Evolutionary conservation across 1,140 invertebrate genomes (phyloP).

Genomic region (Thalassaphorura encarpata): DNA sequence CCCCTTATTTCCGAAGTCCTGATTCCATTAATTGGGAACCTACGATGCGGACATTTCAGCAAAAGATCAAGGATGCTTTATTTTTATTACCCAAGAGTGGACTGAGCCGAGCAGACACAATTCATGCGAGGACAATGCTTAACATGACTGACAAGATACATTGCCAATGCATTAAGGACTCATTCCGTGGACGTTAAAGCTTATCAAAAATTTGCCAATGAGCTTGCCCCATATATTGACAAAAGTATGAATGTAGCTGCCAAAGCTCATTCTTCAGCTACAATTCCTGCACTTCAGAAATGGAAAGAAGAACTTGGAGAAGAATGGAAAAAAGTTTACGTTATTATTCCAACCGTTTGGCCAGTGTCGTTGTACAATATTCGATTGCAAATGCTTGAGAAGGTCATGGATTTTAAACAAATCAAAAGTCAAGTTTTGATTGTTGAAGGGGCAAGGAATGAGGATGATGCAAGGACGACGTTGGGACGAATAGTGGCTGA

Average conservation of each 20-base stretch:
- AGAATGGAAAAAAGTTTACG: slow-evolving; percentile 11
- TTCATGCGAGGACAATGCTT: neutral
- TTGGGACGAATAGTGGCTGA: slow-evolving; percentile 16
- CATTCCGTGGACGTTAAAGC: neutral
- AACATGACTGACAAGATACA: neutral
- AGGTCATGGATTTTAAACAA: slow-evolving; percentile 10
- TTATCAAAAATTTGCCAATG: neutral
- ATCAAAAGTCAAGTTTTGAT: slow-evolving; percentile 5
- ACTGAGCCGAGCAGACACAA: too few species aligned
- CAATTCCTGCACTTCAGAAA: slow-evolving; percentile 4
- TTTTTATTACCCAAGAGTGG: too few species aligned
- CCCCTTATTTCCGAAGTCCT: slow-evolving; percentile 11
- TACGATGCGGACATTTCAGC: neutral
- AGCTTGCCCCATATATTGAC: slow-evolving; percentile 7
- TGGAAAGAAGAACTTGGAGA: slow-evolving; percentile 16
- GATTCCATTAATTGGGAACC: neutral
- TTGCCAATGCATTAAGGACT: neutral
- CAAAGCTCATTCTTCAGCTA: neutral
- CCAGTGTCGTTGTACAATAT: slow-evolving; percentile 9
- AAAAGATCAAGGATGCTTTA: neutral
- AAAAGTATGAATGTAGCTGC: slow-evolving; percentile 14
- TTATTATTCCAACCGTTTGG: slow-evolving; percentile 14
- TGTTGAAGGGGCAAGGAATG: neutral
- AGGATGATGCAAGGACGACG: neutral
- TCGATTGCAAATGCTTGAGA: slow-evolving; percentile 3